These are phyloP conservation scores for Petaurus breviceps DNA, from an alignment of 2,113 vertebrate genomes.

Conservation along the genomic window DNA sequence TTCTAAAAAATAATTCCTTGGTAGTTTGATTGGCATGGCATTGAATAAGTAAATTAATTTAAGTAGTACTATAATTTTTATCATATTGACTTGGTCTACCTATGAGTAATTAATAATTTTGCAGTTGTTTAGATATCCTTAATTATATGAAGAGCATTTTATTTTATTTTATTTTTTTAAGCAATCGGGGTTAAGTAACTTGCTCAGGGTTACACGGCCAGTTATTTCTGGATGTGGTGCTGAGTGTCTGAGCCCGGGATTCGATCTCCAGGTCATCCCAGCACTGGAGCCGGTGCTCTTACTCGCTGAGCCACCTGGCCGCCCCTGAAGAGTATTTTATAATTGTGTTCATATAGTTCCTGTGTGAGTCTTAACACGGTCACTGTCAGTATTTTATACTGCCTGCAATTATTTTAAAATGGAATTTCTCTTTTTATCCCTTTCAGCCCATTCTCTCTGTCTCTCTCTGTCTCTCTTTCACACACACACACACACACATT, in stretches of 20 bases:
- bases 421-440: neutral
- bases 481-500: no score
- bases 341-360: neutral
- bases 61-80: neutral
- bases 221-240: no score
- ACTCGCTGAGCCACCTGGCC: no score
- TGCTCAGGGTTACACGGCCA: no score
- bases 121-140: neutral
- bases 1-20: no score
- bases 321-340: neutral
- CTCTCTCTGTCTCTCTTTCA: no score
- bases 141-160: neutral
- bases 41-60: neutral
- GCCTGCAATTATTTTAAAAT: neutral
- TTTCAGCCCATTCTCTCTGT: no score
- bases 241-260: no score
- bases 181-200: no score
- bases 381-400: neutral
- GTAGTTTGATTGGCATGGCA: neutral
- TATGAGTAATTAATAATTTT: neutral
- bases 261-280: no score
- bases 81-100: neutral
- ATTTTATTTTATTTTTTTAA: no score
- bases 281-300: no score
- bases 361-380: neutral